Evolutionary conservation across 1,140 invertebrate species (phyloP).

Genomic region (Homalodisca vitripennis): DNA sequence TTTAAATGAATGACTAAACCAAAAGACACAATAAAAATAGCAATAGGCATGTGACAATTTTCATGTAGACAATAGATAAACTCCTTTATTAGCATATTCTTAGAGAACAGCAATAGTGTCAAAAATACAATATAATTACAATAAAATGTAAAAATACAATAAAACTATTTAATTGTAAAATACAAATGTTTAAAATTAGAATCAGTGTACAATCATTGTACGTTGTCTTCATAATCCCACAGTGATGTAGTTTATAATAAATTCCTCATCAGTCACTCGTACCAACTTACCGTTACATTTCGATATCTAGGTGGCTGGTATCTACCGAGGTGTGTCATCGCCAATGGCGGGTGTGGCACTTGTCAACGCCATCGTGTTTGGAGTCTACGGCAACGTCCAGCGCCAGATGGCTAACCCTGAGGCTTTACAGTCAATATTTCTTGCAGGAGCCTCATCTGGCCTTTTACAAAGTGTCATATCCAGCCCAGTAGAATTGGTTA

Average conservation of each 20-base stretch:
- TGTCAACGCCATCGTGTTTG: slow-evolving; percentile 91
- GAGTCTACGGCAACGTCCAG: slow-evolving; percentile 79
- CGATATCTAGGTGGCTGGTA: slow-evolving; percentile 53
- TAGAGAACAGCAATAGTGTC: no score
- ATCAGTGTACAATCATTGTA: neutral
- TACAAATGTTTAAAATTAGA: no score
- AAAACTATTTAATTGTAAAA: no score
- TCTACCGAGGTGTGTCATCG: slow-evolving; percentile 82
- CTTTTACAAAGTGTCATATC: slow-evolving; percentile 77
- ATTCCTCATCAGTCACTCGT: neutral
- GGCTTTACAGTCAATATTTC: slow-evolving; percentile 61
- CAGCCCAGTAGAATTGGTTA: slow-evolving; percentile 83
- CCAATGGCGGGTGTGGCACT: slow-evolving; percentile 81
- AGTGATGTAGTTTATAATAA: neutral
- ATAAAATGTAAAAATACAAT: no score
- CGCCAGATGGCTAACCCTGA: slow-evolving; percentile 59
- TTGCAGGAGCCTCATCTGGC: slow-evolving; percentile 73
- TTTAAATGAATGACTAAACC: neutral
- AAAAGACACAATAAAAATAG: neutral
- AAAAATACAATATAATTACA: no score
- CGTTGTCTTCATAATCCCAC: neutral
- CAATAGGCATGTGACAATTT: neutral
- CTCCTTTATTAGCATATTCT: no score
- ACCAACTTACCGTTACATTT: neutral
- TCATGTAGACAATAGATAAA: neutral